phyloP scores from a whole-genome alignment of 2,113 vertebrate genomes.

The Upupa epops region DNA sequence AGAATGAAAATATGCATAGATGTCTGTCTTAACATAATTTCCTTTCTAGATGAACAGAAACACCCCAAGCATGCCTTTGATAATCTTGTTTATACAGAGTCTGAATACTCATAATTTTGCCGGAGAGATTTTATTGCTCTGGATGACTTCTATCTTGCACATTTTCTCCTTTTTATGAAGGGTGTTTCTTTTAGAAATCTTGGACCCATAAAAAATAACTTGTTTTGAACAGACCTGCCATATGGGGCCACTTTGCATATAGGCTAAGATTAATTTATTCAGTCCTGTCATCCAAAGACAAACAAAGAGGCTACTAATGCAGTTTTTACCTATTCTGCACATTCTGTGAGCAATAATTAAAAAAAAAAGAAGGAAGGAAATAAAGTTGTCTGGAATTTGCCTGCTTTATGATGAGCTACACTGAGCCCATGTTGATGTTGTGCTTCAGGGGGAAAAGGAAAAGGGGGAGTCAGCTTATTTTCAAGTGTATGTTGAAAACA shows the following conservation, averaged over 20 bases:
- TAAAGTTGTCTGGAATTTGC: neutral
- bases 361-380: neutral
- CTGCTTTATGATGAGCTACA: neutral
- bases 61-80: conserved; percentile 11
- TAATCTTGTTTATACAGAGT: conserved; percentile 1
- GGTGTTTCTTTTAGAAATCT: conserved; percentile 42
- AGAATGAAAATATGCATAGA: conserved; percentile 28
- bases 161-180: conserved; percentile 57
- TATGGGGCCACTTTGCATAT: conserved; percentile 18
- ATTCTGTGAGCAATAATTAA: neutral
- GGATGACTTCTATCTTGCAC: conserved; percentile 30
- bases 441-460: rapidly evolving
- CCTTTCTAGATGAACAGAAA: neutral
- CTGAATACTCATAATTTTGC: conserved; percentile 42
- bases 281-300: conserved; percentile 32
- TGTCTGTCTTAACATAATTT: neutral
- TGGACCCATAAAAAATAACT: conserved; percentile 44
- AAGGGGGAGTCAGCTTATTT: neutral
- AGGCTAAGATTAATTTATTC: conserved; percentile 32
- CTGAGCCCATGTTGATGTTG: neutral
- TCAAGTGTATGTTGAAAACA: neutral
- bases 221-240: conserved; percentile 52
- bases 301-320: neutral
- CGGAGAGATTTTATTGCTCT: conserved; percentile 25
- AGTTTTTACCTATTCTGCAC: neutral